A percentile compares a stretch with the other conserved stretches of the same genome.
phyloP scores from a whole-genome alignment of 2,888 invertebrate species.

The Mythimna loreyi region DNA sequence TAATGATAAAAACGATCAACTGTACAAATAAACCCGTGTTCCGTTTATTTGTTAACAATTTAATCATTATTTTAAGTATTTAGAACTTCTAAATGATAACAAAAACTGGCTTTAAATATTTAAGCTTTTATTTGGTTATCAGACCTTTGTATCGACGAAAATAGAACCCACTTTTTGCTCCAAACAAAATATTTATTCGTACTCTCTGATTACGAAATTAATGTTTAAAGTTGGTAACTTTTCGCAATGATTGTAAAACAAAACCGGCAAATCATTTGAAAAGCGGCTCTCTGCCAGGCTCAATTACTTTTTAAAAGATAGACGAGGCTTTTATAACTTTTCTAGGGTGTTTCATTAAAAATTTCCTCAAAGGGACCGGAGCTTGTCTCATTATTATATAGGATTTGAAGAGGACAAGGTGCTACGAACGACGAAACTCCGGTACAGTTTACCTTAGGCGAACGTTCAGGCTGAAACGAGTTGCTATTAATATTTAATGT shows the following conservation, averaged over 20 bases:
- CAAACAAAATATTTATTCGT: conserved; percentile 60
- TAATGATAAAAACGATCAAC: conserved; percentile 11
- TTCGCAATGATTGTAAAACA: conserved; percentile 68
- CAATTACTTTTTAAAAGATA: conserved; percentile 83
- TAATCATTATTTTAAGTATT: conserved; percentile 37
- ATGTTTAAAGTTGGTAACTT: conserved; percentile 66
- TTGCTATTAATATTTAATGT: conserved; percentile 67
- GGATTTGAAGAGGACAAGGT: conserved; percentile 80
- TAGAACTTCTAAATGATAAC: conserved; percentile 33
- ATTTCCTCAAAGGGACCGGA: conserved; percentile 79
- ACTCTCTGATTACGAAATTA: conserved; percentile 65
- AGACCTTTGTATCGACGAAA: conserved; percentile 49
- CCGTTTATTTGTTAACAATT: conserved; percentile 6
- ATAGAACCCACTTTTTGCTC: conserved; percentile 48
- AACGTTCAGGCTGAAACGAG: conserved; percentile 63
- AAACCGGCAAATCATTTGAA: conserved; percentile 72
- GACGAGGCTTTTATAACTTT: conserved; percentile 80
- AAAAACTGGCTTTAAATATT: conserved; percentile 35
- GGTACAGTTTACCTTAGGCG: conserved; percentile 73
- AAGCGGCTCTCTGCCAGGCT: conserved; percentile 71
- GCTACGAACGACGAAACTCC: conserved; percentile 73
- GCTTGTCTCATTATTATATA: conserved; percentile 85
- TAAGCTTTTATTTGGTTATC: conserved; percentile 24
- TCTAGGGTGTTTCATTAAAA: conserved; percentile 85
- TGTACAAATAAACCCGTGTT: not conserved